Evolutionary conservation across 2,797 vertebrate genomes (phyloP), one percentile per base, ranked within the genome.

Genomic region (Acropternis orthonyx): DNA sequence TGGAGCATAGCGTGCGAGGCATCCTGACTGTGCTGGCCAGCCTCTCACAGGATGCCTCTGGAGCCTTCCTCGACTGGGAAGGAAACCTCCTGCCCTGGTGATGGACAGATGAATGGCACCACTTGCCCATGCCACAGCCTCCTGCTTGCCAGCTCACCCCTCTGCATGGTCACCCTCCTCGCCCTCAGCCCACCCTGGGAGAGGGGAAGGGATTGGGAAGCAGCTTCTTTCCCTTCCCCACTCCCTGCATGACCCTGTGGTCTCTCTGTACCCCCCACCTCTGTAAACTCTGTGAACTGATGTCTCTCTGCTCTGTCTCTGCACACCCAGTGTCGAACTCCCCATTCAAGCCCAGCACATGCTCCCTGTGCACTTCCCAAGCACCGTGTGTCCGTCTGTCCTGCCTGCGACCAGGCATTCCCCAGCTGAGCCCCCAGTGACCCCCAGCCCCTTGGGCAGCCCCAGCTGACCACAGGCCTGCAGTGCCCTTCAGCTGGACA

Each of bases 11-110:
- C 0, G 74, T 95, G 41, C 26, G 32, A 8, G 95, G 93, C 55
- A 88, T 95, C 55, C 68, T 96, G 52, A 51, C 46, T 0, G 65
- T 95, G 67, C 59, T 96, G 83, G 49, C 52, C 61, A 49, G 54
- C 39, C 94, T 96, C 44, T 90, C 85, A 0, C 89, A 94, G 67
- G 85, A 88, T 27, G 32, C 73, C 46, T 88, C 82, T 1, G 72
- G 88, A 26, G 21, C 88, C 21, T 95, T 94, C 63, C 76, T 97
- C 0, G 61, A 89, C 79, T 93, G 96, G 93, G 92, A 96, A 83
- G 94, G 95, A 59, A 93, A 94, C 36, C 49, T 48, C 41, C 46
- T 95, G 69, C 93, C 86, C 49, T 95, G 93, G 91, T 96, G 66
- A 94, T 1, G 4, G 46, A 44, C 24, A 21, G 44, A 59, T 2